phyloP scores from a whole-genome alignment of 1,140 invertebrate species.

The Brachionus sp. region DNA sequence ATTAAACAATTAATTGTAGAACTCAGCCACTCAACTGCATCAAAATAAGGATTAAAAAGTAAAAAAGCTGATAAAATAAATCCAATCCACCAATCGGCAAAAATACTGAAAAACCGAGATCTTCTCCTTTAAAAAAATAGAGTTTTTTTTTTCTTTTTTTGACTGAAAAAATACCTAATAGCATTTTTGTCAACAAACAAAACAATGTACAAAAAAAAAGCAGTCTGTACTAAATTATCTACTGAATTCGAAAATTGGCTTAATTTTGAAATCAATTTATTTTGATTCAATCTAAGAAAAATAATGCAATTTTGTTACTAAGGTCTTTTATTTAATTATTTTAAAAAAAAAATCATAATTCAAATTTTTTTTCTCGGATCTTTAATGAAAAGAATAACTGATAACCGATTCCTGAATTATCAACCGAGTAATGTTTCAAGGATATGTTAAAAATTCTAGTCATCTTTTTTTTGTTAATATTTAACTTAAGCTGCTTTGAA shows the following conservation, averaged over 20 bases:
- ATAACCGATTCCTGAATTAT: neutral
- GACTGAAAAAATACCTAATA: neutral
- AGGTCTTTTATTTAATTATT: neutral
- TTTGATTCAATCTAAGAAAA: constrained; percentile 2
- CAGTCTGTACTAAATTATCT: neutral
- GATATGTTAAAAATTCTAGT: neutral
- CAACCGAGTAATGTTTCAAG: neutral
- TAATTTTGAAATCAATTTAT: constrained; percentile 5
- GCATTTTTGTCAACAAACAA: neutral
- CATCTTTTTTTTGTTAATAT: neutral
- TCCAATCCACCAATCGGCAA: neutral
- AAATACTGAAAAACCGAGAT: neutral
- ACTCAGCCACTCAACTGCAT: neutral
- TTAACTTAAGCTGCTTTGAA: neutral
- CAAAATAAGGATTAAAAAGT: constrained; percentile 24
- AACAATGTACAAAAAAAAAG: neutral
- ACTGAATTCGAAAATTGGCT: neutral
- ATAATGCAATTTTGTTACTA: constrained; percentile 19
- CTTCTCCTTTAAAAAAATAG: neutral
- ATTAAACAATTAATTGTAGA: neutral
- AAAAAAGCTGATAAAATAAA: neutral
- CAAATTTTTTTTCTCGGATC: neutral
- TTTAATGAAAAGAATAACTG: neutral
- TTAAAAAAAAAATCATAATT: neutral
- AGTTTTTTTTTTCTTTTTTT: neutral